A percentile compares a stretch with the other conserved stretches of the same genome.
Evolutionary conservation across 1,140 invertebrate species (phyloP).

Genomic region (Diabrotica virgifera): DNA sequence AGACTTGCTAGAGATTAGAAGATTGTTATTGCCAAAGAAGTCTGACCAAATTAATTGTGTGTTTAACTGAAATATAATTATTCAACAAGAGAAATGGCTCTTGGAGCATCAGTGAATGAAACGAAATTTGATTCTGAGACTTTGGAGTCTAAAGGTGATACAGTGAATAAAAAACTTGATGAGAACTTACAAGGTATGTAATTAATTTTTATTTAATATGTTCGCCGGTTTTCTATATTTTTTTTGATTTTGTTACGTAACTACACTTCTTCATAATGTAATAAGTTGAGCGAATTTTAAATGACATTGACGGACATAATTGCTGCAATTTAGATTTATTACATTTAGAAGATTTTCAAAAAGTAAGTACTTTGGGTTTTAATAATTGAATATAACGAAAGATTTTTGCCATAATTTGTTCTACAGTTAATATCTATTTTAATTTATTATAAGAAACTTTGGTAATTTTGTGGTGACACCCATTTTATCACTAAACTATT

Average conservation of each 20-base stretch:
- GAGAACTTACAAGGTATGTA: slow-evolving; percentile 25
- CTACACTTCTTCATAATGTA: slow-evolving; percentile 5
- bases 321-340: too few species aligned
- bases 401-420: too few species aligned
- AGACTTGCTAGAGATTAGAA: not conserved
- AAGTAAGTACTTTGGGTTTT: too few species aligned
- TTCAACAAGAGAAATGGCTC: slow-evolving; percentile 24
- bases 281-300: not conserved
- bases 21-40: slow-evolving; percentile 4
- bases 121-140: slow-evolving; percentile 22
- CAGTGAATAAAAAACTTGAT: slow-evolving; percentile 18
- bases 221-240: slow-evolving; percentile 9
- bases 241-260: slow-evolving; percentile 18
- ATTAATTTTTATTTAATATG: slow-evolving; percentile 1
- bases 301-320: not conserved
- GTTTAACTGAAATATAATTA: not conserved
- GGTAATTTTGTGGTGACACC: too few species aligned
- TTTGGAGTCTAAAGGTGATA: slow-evolving; percentile 18
- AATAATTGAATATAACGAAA: too few species aligned
- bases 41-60: not conserved
- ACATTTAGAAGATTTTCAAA: too few species aligned
- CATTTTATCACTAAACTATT: too few species aligned
- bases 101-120: slow-evolving; percentile 27
- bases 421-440: too few species aligned
- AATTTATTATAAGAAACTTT: too few species aligned